A percentile compares a stretch with the other conserved stretches of the same genome.
Conservation (phyloP, 1,140 invertebrate species). For the Drosophila kepulauana region DNA sequence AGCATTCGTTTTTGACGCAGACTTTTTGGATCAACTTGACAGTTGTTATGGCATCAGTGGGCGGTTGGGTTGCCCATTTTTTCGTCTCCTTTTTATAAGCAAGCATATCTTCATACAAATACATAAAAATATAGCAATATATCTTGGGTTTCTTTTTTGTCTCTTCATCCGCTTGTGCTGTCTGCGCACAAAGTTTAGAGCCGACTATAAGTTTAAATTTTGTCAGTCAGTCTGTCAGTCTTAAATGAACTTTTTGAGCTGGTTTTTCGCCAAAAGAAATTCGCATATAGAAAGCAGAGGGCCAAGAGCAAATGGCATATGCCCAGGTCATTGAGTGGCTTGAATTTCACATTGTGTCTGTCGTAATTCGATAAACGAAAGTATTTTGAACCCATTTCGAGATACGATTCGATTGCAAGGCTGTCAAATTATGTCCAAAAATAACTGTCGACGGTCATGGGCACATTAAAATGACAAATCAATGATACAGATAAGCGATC, state of each 20-base stretch:
- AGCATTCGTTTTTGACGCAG: slow-evolving; percentile 70
- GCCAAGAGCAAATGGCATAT: slow-evolving; percentile 46
- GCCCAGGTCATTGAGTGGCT: slow-evolving; percentile 39
- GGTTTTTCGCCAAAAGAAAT: slow-evolving; percentile 58
- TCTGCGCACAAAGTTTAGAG: slow-evolving; percentile 38
- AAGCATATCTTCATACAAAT: background rate
- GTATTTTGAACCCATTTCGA: slow-evolving; percentile 69
- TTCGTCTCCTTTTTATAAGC: background rate
- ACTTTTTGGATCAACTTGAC: slow-evolving; percentile 60
- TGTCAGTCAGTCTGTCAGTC: slow-evolving; percentile 30
- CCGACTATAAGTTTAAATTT: slow-evolving; percentile 39
- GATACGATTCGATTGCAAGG: slow-evolving; percentile 53
- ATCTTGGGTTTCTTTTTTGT: slow-evolving; percentile 47
- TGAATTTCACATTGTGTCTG: slow-evolving; percentile 53
- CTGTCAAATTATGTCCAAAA: slow-evolving; percentile 60
- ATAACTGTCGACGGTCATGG: slow-evolving; percentile 45
- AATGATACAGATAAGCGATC: slow-evolving; percentile 32
- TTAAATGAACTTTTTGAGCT: slow-evolving; percentile 69
- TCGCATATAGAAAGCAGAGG: slow-evolving; percentile 57
- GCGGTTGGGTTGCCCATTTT: slow-evolving; percentile 38
- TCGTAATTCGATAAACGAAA: slow-evolving; percentile 72
- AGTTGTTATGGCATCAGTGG: slow-evolving; percentile 52
- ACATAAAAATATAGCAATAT: slow-evolving; percentile 22
- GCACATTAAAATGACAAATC: slow-evolving; percentile 57
- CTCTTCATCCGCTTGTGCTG: slow-evolving; percentile 1